Evolutionary conservation across 2,797 vertebrate species (phyloP), one percentile per base, ranked within the genome.

Genomic region (Oryzias dopingdopingensis): DNA sequence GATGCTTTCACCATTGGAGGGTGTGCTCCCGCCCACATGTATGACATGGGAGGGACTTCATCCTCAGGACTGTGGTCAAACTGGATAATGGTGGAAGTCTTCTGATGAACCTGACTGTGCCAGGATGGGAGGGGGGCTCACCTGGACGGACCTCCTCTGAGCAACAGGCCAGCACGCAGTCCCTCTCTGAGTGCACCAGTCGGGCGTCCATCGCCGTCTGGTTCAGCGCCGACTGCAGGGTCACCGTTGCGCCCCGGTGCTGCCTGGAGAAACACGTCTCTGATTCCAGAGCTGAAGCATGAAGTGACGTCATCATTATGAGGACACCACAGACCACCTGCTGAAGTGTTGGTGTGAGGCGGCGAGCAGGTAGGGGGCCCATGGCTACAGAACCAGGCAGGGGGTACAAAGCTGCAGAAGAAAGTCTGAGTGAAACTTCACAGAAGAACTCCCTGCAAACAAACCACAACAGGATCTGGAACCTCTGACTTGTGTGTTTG

Each of bases 231-330:
- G 47, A 40, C 0, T 60, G 59, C 37, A 86, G 58, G 44, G 90
- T 82, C 5, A 93, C 82, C 0, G 63, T 76, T 26, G 78, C 82
- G 22, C 56, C 72, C 62, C 82, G 76, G 56, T 90, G 91, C 50
- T 91, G 87, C 43, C 90, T 79, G 59, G 90, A 92, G 79, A 86
- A 91, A 64, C 92, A 93, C 1, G 83, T 90, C 74, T 91, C 90
- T 0, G 79, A 52, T 0, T 86, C 80, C 22, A 53, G 18, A 0
- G 70, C 81, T 0, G 37, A 52, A 32, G 56, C 76, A 1, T 74
- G 65, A 60, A 55, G 54, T 2, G 66, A 56, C 24, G 78, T 58
- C 42, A 67, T 12, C 53, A 53, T 1, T 40, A 52, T 2, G 13
- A 63, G n/a, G 1, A 13, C 14, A 43, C 50, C 5, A 8, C 51